Conservation (phyloP, 1,140 invertebrate species). For the Andrena cerasifolii region DNA sequence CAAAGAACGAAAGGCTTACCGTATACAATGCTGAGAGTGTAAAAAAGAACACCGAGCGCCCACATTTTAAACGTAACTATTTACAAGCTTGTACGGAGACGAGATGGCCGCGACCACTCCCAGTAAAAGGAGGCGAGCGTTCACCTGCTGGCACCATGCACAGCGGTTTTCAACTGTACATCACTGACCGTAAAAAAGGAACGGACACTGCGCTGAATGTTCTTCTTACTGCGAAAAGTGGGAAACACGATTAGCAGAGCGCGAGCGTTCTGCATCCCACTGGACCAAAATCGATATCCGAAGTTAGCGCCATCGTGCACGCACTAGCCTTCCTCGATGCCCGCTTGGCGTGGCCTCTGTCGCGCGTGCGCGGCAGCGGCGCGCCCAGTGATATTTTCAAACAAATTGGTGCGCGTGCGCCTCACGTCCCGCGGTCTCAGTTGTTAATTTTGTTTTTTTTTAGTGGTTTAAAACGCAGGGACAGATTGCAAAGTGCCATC, state of each 20-base stretch:
- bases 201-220: constrained; percentile 25
- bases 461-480: too few relatives aligned
- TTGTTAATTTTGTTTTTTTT: too few relatives aligned
- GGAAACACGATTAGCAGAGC: constrained; percentile 44
- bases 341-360: neutral
- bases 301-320: constrained; percentile 66
- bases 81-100: constrained; percentile 42
- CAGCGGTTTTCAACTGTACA: constrained; percentile 28
- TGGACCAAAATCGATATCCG: constrained; percentile 71
- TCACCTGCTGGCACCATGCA: constrained; percentile 25
- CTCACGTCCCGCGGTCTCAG: too few relatives aligned
- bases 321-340: neutral
- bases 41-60: constrained; percentile 43
- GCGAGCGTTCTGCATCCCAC: constrained; percentile 63
- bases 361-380: constrained; percentile 20
- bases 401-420: too few relatives aligned
- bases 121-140: constrained; percentile 12
- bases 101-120: constrained; percentile 38
- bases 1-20: constrained; percentile 38
- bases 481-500: too few relatives aligned
- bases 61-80: constrained; percentile 53
- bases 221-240: neutral
- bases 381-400: constrained; percentile 21
- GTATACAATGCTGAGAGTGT: constrained; percentile 35
- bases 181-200: constrained; percentile 30